Evolutionary conservation across 2,888 invertebrate species (phyloP).

Genomic region (Rhingia campestris): DNA sequence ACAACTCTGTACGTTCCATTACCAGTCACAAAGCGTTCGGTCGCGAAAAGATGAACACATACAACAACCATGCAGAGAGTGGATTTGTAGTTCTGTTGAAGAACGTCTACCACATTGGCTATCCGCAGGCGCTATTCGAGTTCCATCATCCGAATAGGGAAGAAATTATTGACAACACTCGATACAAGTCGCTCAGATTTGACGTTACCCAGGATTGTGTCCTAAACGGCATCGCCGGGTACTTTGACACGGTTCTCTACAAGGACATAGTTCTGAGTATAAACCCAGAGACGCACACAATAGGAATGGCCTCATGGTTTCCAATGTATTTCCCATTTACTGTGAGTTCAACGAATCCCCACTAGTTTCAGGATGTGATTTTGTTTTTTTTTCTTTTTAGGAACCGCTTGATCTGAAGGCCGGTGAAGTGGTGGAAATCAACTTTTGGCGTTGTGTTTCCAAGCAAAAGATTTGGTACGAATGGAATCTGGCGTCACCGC

Average conservation of each 20-base stretch:
- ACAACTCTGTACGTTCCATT: slow-evolving; percentile 87
- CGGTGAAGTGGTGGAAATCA: slow-evolving; percentile 88
- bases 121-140: slow-evolving; percentile 86
- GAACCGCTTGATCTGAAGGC: slow-evolving; percentile 85
- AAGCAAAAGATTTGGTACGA: slow-evolving; percentile 97
- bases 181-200: slow-evolving; percentile 88
- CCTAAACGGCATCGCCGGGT: slow-evolving; percentile 97
- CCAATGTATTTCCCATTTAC: slow-evolving; percentile 96
- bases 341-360: slow-evolving; percentile 83
- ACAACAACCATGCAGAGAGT: slow-evolving; percentile 86
- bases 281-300: slow-evolving; percentile 93
- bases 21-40: slow-evolving; percentile 75
- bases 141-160: slow-evolving; percentile 95
- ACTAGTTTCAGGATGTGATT: not conserved
- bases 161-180: slow-evolving; percentile 87
- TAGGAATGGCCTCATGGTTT: slow-evolving; percentile 99
- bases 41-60: slow-evolving; percentile 77
- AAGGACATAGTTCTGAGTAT: slow-evolving; percentile 94
- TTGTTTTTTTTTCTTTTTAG: slow-evolving; percentile 74
- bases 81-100: slow-evolving; percentile 93
- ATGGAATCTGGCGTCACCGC: slow-evolving; percentile 86
- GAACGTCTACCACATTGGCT: slow-evolving; percentile 81
- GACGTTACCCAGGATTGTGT: slow-evolving; percentile 89
- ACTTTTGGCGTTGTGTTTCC: slow-evolving; percentile 93
- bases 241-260: slow-evolving; percentile 95